phyloP scores from a whole-genome alignment of 2,113 vertebrate species.

The Anoplopoma fimbria region DNA sequence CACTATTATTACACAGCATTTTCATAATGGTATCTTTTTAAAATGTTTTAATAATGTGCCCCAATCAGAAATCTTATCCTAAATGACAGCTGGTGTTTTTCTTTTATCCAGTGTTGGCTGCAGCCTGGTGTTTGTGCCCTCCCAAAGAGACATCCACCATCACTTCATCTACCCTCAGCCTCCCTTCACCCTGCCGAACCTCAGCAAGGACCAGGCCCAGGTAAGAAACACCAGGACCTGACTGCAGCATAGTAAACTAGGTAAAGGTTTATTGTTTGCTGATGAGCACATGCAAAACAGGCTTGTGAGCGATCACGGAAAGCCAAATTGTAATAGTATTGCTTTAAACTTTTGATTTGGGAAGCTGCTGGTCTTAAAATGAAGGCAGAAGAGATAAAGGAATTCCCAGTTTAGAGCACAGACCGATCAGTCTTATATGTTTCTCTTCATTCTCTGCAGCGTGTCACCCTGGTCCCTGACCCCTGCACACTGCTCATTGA shows the following conservation, averaged over 20 bases:
- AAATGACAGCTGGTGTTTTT: neutral
- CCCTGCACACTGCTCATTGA: slow-evolving; percentile 91
- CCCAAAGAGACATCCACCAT: slow-evolving; percentile 89
- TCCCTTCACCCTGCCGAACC: slow-evolving; percentile 81
- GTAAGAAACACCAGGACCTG: slow-evolving; percentile 67
- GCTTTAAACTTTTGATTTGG: neutral
- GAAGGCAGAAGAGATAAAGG: neutral
- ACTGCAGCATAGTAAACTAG: neutral
- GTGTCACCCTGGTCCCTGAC: slow-evolving; percentile 89
- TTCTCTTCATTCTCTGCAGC: slow-evolving; percentile 73
- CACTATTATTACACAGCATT: neutral
- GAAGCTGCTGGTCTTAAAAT: neutral
- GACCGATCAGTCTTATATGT: rapidly evolving
- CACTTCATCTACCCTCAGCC: slow-evolving; percentile 92
- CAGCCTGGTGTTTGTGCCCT: slow-evolving; percentile 89
- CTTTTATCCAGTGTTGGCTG: slow-evolving; percentile 75
- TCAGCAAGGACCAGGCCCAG: slow-evolving; percentile 86
- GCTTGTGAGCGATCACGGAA: neutral
- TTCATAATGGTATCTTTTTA: neutral
- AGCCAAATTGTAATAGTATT: neutral
- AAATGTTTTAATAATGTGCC: too few relatives aligned
- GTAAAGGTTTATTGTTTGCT: neutral
- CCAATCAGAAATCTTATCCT: neutral
- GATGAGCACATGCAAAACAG: neutral
- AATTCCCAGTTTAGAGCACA: neutral